Conservation (phyloP, 2,888 invertebrate species). For the Andrena minutula region DNA sequence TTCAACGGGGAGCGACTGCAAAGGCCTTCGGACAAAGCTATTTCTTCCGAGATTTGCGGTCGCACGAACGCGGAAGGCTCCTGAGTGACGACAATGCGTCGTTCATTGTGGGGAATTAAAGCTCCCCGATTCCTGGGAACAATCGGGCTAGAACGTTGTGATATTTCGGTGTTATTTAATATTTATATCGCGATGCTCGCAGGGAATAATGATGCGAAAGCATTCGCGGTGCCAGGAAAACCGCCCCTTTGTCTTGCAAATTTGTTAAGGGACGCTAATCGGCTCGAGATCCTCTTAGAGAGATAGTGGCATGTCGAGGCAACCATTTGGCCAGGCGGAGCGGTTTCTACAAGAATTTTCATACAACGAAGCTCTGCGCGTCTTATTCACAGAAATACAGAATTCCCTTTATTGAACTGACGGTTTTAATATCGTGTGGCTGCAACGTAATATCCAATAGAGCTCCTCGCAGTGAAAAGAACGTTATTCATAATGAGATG, state of each 20-base stretch:
- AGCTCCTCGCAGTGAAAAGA: too few species aligned
- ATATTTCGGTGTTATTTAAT: not conserved
- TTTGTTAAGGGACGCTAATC: not conserved
- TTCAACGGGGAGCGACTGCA: slow-evolving; percentile 10
- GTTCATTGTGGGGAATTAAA: not conserved
- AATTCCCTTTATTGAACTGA: too few species aligned
- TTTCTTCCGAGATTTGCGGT: slow-evolving; percentile 2
- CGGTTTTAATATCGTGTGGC: too few species aligned
- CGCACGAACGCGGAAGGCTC: not conserved
- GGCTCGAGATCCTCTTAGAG: not conserved
- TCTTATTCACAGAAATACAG: too few species aligned
- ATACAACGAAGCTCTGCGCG: not conserved
- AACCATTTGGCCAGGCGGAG: not conserved
- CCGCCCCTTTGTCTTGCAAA: slow-evolving; percentile 5
- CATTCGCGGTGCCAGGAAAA: not conserved
- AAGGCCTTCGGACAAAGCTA: slow-evolving; percentile 5
- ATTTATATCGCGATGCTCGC: not conserved
- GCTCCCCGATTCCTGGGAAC: not conserved
- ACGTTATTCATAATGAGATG: too few species aligned
- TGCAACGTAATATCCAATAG: too few species aligned
- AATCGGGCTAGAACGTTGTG: not conserved
- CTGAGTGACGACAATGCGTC: not conserved
- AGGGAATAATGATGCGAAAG: not conserved
- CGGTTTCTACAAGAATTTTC: not conserved
- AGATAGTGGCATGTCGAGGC: not conserved